Evolutionary conservation across 2,888 invertebrate genomes (phyloP).

Genomic region (Euproctis similis): DNA sequence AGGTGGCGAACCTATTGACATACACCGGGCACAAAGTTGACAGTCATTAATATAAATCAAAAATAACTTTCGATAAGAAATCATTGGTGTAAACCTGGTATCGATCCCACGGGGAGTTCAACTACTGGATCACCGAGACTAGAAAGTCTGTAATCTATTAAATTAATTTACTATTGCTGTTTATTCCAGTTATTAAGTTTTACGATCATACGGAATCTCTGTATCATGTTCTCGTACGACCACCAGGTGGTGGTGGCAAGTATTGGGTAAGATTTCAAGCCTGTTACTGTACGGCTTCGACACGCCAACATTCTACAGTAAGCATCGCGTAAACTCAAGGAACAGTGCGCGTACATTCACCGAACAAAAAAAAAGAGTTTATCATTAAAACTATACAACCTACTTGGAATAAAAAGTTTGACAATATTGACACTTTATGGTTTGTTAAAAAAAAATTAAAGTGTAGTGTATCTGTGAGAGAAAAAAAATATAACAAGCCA

Average conservation of each 20-base stretch:
- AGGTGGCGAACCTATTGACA: too few species aligned
- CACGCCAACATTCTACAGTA: constrained; percentile 14
- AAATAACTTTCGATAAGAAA: too few species aligned
- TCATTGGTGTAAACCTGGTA: too few species aligned
- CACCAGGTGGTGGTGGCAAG: constrained; percentile 13
- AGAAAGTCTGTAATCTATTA: too few species aligned
- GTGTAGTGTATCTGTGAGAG: constrained; percentile 16
- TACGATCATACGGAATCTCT: not conserved
- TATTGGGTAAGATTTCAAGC: constrained; percentile 21
- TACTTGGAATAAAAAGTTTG: not conserved
- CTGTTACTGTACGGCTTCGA: constrained; percentile 12
- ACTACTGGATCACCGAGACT: too few species aligned
- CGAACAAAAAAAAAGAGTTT: constrained; percentile 5
- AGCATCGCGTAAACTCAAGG: constrained; percentile 11
- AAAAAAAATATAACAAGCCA: not conserved
- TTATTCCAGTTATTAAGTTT: too few species aligned
- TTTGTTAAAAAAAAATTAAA: constrained; percentile 3
- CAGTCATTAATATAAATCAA: too few species aligned
- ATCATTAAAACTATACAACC: constrained; percentile 11
- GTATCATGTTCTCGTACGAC: not conserved
- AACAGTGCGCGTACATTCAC: constrained; percentile 15
- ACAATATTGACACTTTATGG: not conserved
- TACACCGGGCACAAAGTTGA: too few species aligned
- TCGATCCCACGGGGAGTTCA: too few species aligned
- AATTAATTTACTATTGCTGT: too few species aligned